Percentiles rank a stretch among this genome's conserved stretches.
These are phyloP conservation scores for Aphidoletes aphidimyza DNA, from an alignment of 2,888 invertebrate genomes.

Conservation along the genomic window DNA sequence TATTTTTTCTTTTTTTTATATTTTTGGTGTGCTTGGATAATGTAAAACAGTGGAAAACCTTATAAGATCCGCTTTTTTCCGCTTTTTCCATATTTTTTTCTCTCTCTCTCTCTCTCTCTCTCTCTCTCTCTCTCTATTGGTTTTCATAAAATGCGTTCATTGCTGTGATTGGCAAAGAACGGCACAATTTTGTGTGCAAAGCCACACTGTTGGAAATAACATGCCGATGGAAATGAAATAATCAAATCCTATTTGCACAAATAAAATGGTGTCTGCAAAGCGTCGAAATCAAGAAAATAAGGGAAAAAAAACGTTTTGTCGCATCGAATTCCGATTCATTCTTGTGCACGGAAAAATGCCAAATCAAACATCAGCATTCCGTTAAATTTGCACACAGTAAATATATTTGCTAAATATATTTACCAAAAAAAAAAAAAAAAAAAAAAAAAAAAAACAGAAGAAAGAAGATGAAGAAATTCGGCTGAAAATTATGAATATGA, in stretches of 20 bases:
- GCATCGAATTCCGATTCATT: neutral
- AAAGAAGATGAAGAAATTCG: neutral
- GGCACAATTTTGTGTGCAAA: neutral
- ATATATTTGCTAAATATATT: neutral
- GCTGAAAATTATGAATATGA: no score
- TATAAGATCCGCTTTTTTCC: neutral
- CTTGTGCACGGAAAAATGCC: neutral
- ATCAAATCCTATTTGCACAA: neutral
- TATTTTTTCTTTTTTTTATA: neutral
- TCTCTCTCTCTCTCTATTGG: no score
- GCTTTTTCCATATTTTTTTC: no score
- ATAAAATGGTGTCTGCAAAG: neutral
- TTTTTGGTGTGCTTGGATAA: neutral
- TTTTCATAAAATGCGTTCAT: neutral
- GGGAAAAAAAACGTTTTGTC: neutral
- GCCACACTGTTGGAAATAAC: neutral
- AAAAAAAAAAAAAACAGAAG: neutral
- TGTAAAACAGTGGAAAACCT: conserved; percentile 18
- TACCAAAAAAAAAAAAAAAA: neutral
- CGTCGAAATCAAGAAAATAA: neutral
- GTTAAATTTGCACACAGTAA: neutral
- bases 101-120: no score
- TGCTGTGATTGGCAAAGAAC: conserved; percentile 3
- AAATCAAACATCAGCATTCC: neutral
- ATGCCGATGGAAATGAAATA: neutral